Base-by-base conservation (phyloP, 2,113 vertebrate genomes). In the Malaclemys terrapin region DNA sequence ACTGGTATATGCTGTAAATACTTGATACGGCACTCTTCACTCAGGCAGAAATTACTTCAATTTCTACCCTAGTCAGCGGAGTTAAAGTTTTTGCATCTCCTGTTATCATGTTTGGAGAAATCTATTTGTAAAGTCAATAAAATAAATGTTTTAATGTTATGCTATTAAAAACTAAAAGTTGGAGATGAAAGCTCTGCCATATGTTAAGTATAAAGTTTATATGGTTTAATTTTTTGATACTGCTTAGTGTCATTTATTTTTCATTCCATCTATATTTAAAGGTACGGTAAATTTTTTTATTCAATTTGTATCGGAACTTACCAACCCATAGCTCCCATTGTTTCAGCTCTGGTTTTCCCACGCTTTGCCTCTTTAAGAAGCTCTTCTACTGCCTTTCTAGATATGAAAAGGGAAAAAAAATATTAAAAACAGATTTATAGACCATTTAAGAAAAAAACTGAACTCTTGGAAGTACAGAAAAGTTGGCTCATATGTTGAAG, bases 271-370 rank as follows among this genome's bases (percentile, higher is more conserved):
- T 24, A 13, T 72, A 69, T 84, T 79, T 45, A 72, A 57, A 81
- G 72, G 38, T 45, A 38, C 1, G 57, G 25, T 16, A 50, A 9
- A 24, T 27, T 49, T 49, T 78, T 45, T 59, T 8, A 27, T 52
- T 76, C 57, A 12, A 56, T 69, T 27, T 75, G 24, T 13, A 80
- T 29, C 75, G 80, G 47, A 89, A 98, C 99, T 99, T 98, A 99
- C 99, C 99, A 99, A 87, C 99, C 99, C 98, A 99, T 98, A 13
- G 99, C 98, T 92, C 99, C 99, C 99, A 99, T 99, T 54, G 99
- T 99, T 98, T 99, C 99, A 84, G 99, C 99, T 97, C 99, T 98
- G 38, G 98, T 98, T 97, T 99, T 99, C 25, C 99, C 99, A 96
- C 99, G 98, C 94, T 98, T 99, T 49, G 99, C 99, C 94, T 99